Evolutionary conservation across 2,797 vertebrate species (phyloP).

Genomic region (Labroides dimidiatus): DNA sequence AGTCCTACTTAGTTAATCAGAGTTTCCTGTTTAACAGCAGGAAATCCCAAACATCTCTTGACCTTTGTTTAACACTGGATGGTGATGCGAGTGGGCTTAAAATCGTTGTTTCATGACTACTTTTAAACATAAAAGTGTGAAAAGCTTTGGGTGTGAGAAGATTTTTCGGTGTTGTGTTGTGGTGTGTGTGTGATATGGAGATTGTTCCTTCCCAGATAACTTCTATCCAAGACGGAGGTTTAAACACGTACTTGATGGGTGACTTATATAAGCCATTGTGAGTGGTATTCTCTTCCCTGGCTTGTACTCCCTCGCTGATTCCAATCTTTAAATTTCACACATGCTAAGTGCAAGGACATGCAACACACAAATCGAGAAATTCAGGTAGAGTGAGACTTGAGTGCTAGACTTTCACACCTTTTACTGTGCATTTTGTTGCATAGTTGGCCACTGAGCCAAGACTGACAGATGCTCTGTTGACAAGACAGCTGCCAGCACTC

Average conservation of each 20-base stretch:
- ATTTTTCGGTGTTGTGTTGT: conserved; percentile 25
- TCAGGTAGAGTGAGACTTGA: conserved; percentile 31
- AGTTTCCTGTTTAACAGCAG: conserved; percentile 25
- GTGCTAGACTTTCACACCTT: conserved; percentile 16
- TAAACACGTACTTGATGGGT: conserved; percentile 3
- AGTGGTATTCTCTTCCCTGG: conserved; percentile 19
- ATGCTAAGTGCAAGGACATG: neutral
- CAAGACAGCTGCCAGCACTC: conserved; percentile 72
- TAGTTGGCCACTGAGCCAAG: conserved; percentile 23
- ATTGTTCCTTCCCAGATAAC: conserved; percentile 38
- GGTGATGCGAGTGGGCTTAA: neutral
- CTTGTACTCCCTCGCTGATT: neutral
- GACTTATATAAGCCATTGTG: conserved; percentile 25
- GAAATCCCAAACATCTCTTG: conserved; percentile 36
- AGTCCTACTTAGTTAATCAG: conserved; percentile 39
- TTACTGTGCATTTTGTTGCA: conserved; percentile 32
- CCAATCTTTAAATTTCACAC: conserved; percentile 27
- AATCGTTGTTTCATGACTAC: conserved; percentile 26
- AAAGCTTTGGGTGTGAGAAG: conserved; percentile 42
- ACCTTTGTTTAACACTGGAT: conserved; percentile 52
- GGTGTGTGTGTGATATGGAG: conserved; percentile 33
- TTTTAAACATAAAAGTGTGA: conserved; percentile 40
- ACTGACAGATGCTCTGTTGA: conserved; percentile 66
- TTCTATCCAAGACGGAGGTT: conserved; percentile 24
- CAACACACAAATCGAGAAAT: conserved; percentile 3